Evolutionary conservation across 2,113 vertebrate genomes (phyloP).

Genomic region (Lasiurus borealis): DNA sequence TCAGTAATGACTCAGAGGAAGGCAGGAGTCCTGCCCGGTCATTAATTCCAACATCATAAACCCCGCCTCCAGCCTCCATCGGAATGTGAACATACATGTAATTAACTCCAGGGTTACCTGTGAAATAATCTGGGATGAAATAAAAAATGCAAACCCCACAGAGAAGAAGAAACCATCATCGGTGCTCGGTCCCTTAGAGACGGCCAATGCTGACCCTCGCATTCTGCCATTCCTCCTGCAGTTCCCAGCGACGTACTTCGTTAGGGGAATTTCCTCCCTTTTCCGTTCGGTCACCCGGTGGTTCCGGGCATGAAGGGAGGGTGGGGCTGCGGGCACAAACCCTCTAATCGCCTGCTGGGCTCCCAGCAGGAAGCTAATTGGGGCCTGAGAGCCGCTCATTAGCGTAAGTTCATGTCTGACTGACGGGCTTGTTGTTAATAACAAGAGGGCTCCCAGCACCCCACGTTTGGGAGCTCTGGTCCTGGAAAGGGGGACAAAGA

Average conservation of each 20-base stretch:
- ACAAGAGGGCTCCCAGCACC: neutral
- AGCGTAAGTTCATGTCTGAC: neutral
- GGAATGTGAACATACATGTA: neutral
- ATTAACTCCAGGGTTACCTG: slow-evolving; percentile 49
- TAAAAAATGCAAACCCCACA: neutral
- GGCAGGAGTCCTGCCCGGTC: neutral
- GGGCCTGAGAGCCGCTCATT: neutral
- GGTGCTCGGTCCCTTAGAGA: neutral
- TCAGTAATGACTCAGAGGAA: slow-evolving; percentile 56
- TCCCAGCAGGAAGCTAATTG: neutral
- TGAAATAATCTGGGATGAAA: slow-evolving; percentile 25
- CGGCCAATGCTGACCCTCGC: neutral
- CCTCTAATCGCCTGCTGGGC: neutral
- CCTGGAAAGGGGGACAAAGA: neutral
- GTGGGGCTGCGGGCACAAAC: neutral
- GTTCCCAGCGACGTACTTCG: neutral
- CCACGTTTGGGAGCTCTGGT: neutral
- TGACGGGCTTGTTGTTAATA: neutral
- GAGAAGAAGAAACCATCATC: slow-evolving; percentile 19
- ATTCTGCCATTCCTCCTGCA: neutral
- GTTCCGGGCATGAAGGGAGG: neutral
- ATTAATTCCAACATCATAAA: slow-evolving; percentile 68
- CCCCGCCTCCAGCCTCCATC: slow-evolving; percentile 11
- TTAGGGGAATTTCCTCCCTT: neutral
- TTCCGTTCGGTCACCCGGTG: neutral